A percentile compares a stretch with the other conserved stretches of the same genome.
phyloP scores from a whole-genome alignment of 2,888 invertebrate genomes.

The Watsonalla binaria region DNA sequence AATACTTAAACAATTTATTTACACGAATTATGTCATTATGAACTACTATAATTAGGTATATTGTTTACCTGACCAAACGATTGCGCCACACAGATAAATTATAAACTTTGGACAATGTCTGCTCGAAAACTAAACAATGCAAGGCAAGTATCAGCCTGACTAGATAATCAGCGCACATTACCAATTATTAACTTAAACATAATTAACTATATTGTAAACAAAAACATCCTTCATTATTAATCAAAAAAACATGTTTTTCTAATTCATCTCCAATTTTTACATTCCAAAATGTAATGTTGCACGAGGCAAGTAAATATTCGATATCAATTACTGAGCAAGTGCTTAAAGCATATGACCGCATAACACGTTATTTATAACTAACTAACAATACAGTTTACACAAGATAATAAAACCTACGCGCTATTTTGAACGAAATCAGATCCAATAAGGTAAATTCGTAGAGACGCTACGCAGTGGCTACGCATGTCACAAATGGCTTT shows the following conservation, averaged over 20 bases:
- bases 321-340: not conserved
- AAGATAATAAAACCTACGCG: too few relatives aligned
- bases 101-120: not conserved
- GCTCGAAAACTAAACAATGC: conserved; percentile 2
- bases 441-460: conserved; percentile 1
- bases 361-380: not conserved
- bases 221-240: too few relatives aligned
- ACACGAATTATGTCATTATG: conserved; percentile 12
- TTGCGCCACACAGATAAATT: not conserved
- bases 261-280: not conserved
- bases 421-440: not conserved
- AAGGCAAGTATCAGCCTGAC: conserved; percentile 1
- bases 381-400: too few relatives aligned
- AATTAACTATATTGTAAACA: not conserved
- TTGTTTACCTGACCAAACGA: not conserved
- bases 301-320: not conserved
- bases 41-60: not conserved
- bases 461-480: conserved; percentile 37
- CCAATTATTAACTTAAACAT: not conserved
- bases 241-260: too few relatives aligned
- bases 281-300: not conserved
- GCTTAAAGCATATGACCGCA: not conserved
- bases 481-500: conserved; percentile 76
- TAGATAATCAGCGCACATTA: conserved; percentile 1
- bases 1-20: conserved; percentile 30